Conservation (phyloP, 2,113 vertebrate species). For the Elachura formosa region DNA sequence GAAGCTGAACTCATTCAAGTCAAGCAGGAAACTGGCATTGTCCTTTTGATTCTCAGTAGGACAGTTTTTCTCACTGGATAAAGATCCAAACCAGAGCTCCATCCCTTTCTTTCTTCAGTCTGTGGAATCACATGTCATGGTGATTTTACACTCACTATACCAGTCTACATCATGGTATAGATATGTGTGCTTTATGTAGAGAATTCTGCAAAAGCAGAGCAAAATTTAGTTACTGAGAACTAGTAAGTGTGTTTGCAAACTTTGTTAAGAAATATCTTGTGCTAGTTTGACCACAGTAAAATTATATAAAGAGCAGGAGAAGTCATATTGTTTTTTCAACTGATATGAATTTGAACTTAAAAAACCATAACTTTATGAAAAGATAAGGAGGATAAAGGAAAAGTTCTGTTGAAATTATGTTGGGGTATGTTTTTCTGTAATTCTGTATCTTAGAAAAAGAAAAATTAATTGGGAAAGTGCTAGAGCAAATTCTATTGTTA, state of each 20-base stretch:
- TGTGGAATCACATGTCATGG: background rate
- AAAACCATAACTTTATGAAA: background rate
- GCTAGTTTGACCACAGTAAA: background rate
- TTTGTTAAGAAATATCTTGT: background rate
- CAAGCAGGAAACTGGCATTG: background rate
- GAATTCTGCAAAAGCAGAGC: background rate
- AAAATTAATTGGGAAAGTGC: constrained; percentile 15
- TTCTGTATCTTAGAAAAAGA: background rate
- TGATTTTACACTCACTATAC: too few relatives aligned
- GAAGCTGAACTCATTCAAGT: background rate
- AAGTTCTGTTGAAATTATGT: background rate
- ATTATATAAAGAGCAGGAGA: background rate
- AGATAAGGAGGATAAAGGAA: background rate
- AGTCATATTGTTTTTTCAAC: background rate
- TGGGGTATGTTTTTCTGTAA: background rate
- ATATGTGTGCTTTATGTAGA: background rate
- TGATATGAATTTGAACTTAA: background rate
- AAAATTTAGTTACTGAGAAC: background rate
- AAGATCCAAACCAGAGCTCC: background rate
- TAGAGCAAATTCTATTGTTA: constrained; percentile 24
- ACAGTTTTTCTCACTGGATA: background rate
- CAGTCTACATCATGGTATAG: background rate
- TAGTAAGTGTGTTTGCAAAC: background rate
- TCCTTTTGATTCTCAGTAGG: background rate
- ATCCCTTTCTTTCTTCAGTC: background rate